Conservation (phyloP, 2,113 vertebrate genomes). For the Coreoperca whiteheadi region DNA sequence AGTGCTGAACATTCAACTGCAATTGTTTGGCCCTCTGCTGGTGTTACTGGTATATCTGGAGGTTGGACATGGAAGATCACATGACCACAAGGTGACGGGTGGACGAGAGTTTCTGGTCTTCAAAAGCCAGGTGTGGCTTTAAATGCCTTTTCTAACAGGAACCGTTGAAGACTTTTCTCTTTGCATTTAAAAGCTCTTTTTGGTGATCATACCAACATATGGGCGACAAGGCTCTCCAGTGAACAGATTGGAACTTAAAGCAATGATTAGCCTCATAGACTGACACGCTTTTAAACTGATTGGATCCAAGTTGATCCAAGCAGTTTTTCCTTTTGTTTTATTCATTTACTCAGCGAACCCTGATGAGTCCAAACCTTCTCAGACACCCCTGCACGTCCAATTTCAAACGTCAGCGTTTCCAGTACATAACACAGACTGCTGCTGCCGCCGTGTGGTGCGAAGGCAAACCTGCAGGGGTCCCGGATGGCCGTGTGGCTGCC, state of each 20-base stretch:
- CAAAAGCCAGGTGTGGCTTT: neutral
- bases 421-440: neutral
- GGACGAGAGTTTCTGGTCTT: neutral
- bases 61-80: neutral
- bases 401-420: neutral
- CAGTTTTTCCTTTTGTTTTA: neutral
- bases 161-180: too few species aligned
- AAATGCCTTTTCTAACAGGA: neutral
- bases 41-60: neutral
- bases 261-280: too few species aligned
- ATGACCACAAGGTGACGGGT: neutral
- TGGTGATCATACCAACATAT: neutral
- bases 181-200: too few species aligned
- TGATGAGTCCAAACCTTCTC: neutral
- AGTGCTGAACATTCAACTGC: neutral
- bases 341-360: neutral
- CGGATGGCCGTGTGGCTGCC: constrained; percentile 88
- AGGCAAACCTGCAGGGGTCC: constrained; percentile 91
- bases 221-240: neutral
- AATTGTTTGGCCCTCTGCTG: constrained; percentile 37
- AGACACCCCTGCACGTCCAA: neutral
- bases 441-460: constrained; percentile 65
- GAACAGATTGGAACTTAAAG: too few species aligned
- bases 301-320: too few species aligned
- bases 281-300: too few species aligned